Evolutionary conservation across 2,113 vertebrate species (phyloP), one percentile per base, ranked within the genome.

Genomic region (Sylvietta virens): DNA sequence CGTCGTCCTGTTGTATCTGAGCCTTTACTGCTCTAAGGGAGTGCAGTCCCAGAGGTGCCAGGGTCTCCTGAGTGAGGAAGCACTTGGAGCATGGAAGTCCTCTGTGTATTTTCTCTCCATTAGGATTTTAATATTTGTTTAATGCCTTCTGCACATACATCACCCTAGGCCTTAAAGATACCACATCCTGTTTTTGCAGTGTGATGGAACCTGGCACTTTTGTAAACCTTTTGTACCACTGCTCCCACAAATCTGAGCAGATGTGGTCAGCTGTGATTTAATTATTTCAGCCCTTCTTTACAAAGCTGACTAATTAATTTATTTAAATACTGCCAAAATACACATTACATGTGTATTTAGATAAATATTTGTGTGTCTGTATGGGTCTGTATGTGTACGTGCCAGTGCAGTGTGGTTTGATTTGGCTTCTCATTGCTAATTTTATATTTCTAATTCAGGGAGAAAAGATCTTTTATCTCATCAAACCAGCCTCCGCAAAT

Each of bases 381-480:
- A 1, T 31, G 10, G 57, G 26, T 23, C 3, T 31, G 6, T 11
- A 0, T 57, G 20, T 48, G 22, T 51, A 15, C 24, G 10, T 9
- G 30, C 44, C 42, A 42, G 15, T 33, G 77, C 70, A 84, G 26
- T 18, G n/a, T 57, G 66, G 51, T 65, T 82, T 92, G 21, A 26
- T 88, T 71, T 54, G 45, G 9, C 35, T 92, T 60, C 88, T 90
- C 40, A 3, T 76, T 81, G 44, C 56, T 92, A 90, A 95, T 72
- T 73, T 71, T 71, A 3, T 66, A 5, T 96, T 96, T 96, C 83
- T 93, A 39, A 91, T 97, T 66, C 98, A 99, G 99, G 99, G 99
- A 78, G 99, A 99, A 97, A 99, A 99, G 97, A 99, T 99, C 94
- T 99, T 99, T 98, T 99, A 99, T 98, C 98, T 99, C 94, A 99